Conservation (phyloP, 1,140 invertebrate species). For the Ephestia elutella region DNA sequence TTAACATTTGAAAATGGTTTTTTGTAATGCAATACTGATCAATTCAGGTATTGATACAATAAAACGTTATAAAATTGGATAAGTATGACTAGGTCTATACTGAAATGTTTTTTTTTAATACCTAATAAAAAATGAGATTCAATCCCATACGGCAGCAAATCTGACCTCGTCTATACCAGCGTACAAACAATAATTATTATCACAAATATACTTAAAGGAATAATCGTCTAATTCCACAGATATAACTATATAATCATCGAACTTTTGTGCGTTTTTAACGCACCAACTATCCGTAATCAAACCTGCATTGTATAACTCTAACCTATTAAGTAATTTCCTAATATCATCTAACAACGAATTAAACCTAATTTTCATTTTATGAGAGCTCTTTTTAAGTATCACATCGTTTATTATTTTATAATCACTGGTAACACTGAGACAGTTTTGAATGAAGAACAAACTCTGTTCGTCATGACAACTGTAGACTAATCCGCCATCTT, state of each 20-base stretch:
- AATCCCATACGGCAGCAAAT: conserved; percentile 18
- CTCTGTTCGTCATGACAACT: conserved; percentile 29
- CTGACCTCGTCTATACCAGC: conserved; percentile 23
- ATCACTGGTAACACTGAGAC: not conserved
- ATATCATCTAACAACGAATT: conserved; percentile 4
- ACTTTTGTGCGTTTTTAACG: conserved; percentile 4
- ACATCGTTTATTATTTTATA: conserved; percentile 3
- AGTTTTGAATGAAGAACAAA: not conserved
- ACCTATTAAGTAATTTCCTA: conserved; percentile 14
- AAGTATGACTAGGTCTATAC: too few species aligned
- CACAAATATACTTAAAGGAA: conserved; percentile 20
- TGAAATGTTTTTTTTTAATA: too few species aligned
- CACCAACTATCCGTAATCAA: conserved; percentile 17
- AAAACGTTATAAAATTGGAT: too few species aligned
- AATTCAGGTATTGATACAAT: too few species aligned
- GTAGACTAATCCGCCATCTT: conserved; percentile 30
- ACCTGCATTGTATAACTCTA: conserved; percentile 18
- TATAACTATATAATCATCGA: not conserved
- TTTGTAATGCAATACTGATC: too few species aligned
- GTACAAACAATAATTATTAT: conserved; percentile 19
- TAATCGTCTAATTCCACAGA: conserved; percentile 10
- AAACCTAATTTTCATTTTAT: conserved; percentile 9
- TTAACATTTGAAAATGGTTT: too few species aligned
- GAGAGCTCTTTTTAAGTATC: not conserved
- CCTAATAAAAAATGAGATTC: not conserved